Percentiles rank a stretch among this genome's conserved stretches.
Conservation (phyloP, 2,797 vertebrate species). For the Danio kyathit region DNA sequence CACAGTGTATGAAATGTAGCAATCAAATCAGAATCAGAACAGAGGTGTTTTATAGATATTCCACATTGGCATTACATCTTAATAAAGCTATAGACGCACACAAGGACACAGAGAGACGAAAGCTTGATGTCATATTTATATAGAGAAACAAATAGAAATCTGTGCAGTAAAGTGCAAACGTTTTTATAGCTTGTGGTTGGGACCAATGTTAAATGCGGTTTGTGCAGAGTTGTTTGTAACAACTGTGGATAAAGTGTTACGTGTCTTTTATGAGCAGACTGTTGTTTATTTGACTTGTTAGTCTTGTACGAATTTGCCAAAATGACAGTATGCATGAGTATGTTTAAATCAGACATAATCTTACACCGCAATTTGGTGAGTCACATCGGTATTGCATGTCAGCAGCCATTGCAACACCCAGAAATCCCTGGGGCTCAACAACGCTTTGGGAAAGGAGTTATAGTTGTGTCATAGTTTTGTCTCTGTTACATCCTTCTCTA, state of each 20-base stretch:
- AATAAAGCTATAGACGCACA: too few relatives aligned
- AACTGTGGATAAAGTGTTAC: neutral
- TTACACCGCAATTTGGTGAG: conserved; percentile 7
- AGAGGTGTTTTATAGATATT: too few relatives aligned
- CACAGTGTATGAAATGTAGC: too few relatives aligned
- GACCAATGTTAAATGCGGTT: neutral
- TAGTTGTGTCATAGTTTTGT: conserved; percentile 42
- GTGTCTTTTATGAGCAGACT: conserved; percentile 1
- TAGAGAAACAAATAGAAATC: neutral
- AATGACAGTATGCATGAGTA: conserved; percentile 20
- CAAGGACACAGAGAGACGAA: too few relatives aligned
- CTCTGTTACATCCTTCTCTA: conserved; percentile 26
- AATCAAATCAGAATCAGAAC: too few relatives aligned
- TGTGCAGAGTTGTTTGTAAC: too few relatives aligned
- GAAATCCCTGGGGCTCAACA: conserved; percentile 13
- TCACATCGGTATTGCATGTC: conserved; percentile 29
- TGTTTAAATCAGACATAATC: conserved; percentile 11
- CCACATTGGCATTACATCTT: too few relatives aligned
- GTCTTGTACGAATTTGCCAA: conserved; percentile 25
- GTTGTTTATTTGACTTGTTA: conserved; percentile 15
- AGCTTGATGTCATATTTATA: neutral
- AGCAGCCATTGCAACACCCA: conserved; percentile 31
- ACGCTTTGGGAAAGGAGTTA: neutral
- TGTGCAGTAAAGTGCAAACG: neutral
- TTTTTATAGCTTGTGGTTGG: neutral